phyloP scores from a whole-genome alignment of 1,140 invertebrate species.

The Monomorium pharaonis region DNA sequence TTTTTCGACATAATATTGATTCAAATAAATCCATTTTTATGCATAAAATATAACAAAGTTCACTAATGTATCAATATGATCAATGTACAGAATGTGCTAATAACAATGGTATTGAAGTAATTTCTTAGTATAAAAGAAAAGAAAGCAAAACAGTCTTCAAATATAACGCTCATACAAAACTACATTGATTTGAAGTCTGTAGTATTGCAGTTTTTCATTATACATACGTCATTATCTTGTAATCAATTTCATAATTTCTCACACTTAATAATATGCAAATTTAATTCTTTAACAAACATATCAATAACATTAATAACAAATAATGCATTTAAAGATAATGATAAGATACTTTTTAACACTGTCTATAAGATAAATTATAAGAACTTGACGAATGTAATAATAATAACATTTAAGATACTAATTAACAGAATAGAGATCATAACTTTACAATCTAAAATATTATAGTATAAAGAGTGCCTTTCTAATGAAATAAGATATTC shows the following conservation, averaged over 20 bases:
- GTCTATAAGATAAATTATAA: not conserved
- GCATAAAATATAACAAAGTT: not conserved
- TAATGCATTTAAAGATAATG: not conserved
- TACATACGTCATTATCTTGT: not conserved
- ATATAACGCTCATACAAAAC: not conserved
- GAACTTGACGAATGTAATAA: not conserved
- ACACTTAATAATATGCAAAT: not conserved
- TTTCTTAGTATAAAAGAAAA: not conserved
- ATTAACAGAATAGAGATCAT: constrained; percentile 13
- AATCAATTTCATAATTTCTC: constrained; percentile 5
- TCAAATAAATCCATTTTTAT: not conserved
- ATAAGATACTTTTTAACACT: not conserved
- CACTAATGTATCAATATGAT: not conserved
- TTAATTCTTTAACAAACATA: constrained; percentile 1
- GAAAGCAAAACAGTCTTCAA: not conserved
- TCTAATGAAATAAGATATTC: constrained; percentile 8
- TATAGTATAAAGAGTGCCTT: constrained; percentile 60
- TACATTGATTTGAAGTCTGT: not conserved
- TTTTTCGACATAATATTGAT: not conserved
- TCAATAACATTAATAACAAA: constrained; percentile 16
- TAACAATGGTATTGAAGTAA: not conserved
- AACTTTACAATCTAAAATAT: not conserved
- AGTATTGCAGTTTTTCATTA: not conserved
- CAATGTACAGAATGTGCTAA: not conserved
- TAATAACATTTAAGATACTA: not conserved